Percentiles rank a stretch among this genome's conserved stretches.
These are phyloP conservation scores for Aphidius colemani DNA, from an alignment of 2,888 invertebrate genomes.

Conservation along the genomic window DNA sequence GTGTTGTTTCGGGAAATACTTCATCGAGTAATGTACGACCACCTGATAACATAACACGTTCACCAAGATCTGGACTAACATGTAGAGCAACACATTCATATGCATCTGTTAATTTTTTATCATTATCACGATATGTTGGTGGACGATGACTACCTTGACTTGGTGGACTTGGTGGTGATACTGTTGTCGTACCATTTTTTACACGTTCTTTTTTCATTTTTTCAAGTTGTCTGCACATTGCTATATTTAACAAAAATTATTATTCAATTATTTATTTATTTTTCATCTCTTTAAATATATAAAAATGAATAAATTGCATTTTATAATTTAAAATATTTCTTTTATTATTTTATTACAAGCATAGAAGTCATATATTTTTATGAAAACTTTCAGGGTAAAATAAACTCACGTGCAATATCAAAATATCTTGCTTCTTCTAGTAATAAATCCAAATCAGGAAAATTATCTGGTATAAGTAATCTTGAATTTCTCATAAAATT, in stretches of 20 bases:
- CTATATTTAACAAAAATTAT: slow-evolving; percentile 58
- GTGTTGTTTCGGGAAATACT: slow-evolving; percentile 76
- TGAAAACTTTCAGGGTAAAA: no score
- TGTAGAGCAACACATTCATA: slow-evolving; percentile 82
- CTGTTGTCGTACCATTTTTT: slow-evolving; percentile 62
- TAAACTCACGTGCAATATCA: slow-evolving; percentile 84
- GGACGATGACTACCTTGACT: slow-evolving; percentile 35
- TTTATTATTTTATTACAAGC: no score
- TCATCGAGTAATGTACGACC: slow-evolving; percentile 78
- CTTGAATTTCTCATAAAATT: slow-evolving; percentile 94
- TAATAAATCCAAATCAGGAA: slow-evolving; percentile 83
- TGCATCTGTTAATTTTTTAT: slow-evolving; percentile 54
- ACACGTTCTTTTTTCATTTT: slow-evolving; percentile 73
- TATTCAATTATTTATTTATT: background rate
- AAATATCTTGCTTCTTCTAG: slow-evolving; percentile 91
- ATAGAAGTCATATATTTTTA: no score
- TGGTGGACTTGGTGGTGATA: slow-evolving; percentile 54
- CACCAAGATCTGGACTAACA: slow-evolving; percentile 80
- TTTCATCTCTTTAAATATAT: background rate
- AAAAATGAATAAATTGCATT: background rate
- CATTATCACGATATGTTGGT: slow-evolving; percentile 40
- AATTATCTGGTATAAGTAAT: slow-evolving; percentile 84
- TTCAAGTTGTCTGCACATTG: slow-evolving; percentile 75
- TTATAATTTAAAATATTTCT: background rate
- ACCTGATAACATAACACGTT: slow-evolving; percentile 80